Evolutionary conservation across 2,797 vertebrate genomes (phyloP), one percentile per base, ranked within the genome.

Genomic region (Betta splendens): DNA sequence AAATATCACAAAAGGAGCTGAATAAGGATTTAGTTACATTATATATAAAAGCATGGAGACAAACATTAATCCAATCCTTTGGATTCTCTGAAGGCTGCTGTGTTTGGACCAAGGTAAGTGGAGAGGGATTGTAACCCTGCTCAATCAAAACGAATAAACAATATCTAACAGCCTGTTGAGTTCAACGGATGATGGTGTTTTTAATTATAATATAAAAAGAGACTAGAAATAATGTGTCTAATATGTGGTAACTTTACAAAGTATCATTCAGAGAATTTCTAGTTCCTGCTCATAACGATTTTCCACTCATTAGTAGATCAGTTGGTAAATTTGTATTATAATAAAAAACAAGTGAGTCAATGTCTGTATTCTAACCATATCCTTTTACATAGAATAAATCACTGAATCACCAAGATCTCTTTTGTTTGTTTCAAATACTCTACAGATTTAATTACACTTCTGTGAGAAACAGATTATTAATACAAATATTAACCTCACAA

Each of bases 21-120:
- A 20, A 47, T 23, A 15, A 17, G 67, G 83, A 76, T 85, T 63
- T 6, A 17, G 72, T 85, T 84, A 66, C 85, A 68, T 15, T 92
- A 91, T 90, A 92, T 92, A 91, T 90, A 92, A 86, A 91, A 88
- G 71, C 47, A 20, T 42, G 26, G 28, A 45, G 51, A 55, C 44
- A 45, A 60, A 23, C 36, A 10, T 35, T 7, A 7, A 28, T 51
- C 58, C 35, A 50, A 52, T 5, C 68, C 85, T 62, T 80, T 75
- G 68, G 50, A 62, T 51, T 81, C 44, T 49, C 23, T 55, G 55
- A 57, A 42, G 50, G 36, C 36, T 47, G 45, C 5, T 48, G 51
- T 39, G 51, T 67, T 68, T 60, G 31, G 17, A 37, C 11, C 42
- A n/a, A 5, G 77, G 85, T 88, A 47, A 79, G 77, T 22, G 9